phyloP scores from a whole-genome alignment of 2,888 invertebrate species.

The Chrysina gloriosa region DNA sequence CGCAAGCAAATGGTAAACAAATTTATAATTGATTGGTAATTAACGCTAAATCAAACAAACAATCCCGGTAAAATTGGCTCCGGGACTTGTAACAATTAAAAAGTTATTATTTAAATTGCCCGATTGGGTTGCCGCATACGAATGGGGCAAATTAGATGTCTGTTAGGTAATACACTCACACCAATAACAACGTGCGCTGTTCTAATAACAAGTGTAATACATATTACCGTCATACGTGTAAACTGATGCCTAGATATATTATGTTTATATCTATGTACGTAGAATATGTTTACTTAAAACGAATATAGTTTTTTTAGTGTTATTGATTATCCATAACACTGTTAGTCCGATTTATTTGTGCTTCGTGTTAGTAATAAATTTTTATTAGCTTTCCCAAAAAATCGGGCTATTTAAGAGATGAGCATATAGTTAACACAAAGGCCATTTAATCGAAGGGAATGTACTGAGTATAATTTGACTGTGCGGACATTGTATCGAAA shows the following conservation, averaged over 20 bases:
- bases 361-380: no score
- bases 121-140: neutral
- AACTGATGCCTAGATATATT: no score
- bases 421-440: slow-evolving; percentile 5
- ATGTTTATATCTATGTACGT: no score
- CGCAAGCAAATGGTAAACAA: neutral
- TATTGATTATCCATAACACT: no score
- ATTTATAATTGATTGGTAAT: slow-evolving; percentile 4
- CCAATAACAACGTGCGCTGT: neutral
- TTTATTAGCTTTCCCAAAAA: no score
- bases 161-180: neutral
- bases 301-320: no score
- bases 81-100: slow-evolving; percentile 12
- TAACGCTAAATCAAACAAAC: slow-evolving; percentile 9
- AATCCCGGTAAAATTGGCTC: neutral
- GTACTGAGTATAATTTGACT: slow-evolving; percentile 34
- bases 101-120: slow-evolving; percentile 6
- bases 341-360: no score
- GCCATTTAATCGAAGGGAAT: slow-evolving; percentile 26
- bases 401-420: no score
- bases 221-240: neutral
- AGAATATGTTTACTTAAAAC: neutral
- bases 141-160: neutral
- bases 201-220: neutral
- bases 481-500: slow-evolving; percentile 35